Base-by-base conservation (phyloP, 2,113 vertebrate genomes). In the Mus spicilegus region DNA sequence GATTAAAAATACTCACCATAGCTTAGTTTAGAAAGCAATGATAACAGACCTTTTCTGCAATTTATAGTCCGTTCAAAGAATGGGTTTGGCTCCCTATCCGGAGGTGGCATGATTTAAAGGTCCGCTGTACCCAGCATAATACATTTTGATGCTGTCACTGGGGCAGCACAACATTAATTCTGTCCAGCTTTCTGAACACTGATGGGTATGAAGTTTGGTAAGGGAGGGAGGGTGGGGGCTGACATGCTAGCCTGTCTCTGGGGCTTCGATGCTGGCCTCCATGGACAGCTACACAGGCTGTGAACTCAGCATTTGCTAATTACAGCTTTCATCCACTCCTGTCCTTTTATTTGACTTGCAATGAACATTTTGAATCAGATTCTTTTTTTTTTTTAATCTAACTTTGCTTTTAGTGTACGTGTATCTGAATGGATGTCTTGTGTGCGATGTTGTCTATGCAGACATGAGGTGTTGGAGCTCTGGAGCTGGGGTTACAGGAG, bases 61-160 rank as follows among this genome's bases (percentile, higher is more conserved):
- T 96, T 97, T 97, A 82, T 96, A 92, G 67, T 95, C 87, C 84
- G 26, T 91, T 87, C 54, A 46, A 56, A 80, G 96, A 97, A 81
- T 4, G 84, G 54, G 87, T 82, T 96, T 95, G 77, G 65, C 95
- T 96, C 92, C 61, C 85, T 82, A 22, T 93, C 69, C 80, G 80
- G 81, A 90, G 14, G 73, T 1, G 13, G 81, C 85, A 73, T 22
- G 65, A 88, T 92, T 97, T 97, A 93, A 81, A 90, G 46, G 46
- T 10, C 69, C 54, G 42, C 56, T 51, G 28, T 96, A 90, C 61
- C 63, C n/a, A 81, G 87, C 42, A 73, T 58, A 89, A 94, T 97
- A 93, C 87, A 96, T 95, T 96, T 94, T 93, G 95, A 95, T 17
- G 77, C 69, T 93, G 89, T 89, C 42, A 89, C 56, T 24, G 46